Base-by-base conservation (phyloP, 2,797 vertebrate species). In the Rhynchotus rufescens region DNA sequence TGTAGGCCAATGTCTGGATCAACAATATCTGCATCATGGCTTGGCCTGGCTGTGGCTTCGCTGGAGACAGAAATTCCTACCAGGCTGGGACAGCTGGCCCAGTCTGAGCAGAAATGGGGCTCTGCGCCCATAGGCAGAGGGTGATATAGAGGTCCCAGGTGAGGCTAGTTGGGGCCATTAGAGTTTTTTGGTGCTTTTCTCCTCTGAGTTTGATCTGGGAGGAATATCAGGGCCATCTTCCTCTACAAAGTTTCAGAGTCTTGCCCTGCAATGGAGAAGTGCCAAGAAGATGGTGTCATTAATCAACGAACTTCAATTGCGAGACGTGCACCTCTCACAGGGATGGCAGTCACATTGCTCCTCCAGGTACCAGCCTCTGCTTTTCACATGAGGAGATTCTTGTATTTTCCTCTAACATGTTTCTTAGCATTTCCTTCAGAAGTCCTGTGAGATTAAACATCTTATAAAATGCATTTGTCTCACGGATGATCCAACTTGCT, bases 401-500 rank as follows among this genome's bases (percentile, higher is more conserved):
- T 83, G 57, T 92, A 64, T 86, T 92, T 95, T 95, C 65, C 75
- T 91, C 72, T 95, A 81, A 94, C 56, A 88, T 88, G 78, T 78
- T 92, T 94, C 93, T 86, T 80, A 96, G 91, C 79, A 77, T 93
- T 96, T 93, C 92, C 42, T 3, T 61, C 84, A 89, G 88, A 92
- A 95, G 92, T 94, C 90, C 90, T 95, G 84, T 4, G 86, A 94
- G 90, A 88, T 94, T 93, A 95, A 95, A 74, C 77, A 89, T 89
- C 64, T 89, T 89, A 80, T 84, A 84, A 93, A 95, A 89, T 54
- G 82, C 74, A 81, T 92, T 89, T 93, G 82, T 89, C 67, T 94
- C 57, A 21, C 4, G 1, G 92, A 96, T 96, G 96, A 94, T 90
- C 88, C 79, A 74, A 94, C 95, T 96, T 93, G 92, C 89, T 88